phyloP scores from a whole-genome alignment of 2,888 invertebrate genomes.

The Pseudolycoriella hygida region DNA sequence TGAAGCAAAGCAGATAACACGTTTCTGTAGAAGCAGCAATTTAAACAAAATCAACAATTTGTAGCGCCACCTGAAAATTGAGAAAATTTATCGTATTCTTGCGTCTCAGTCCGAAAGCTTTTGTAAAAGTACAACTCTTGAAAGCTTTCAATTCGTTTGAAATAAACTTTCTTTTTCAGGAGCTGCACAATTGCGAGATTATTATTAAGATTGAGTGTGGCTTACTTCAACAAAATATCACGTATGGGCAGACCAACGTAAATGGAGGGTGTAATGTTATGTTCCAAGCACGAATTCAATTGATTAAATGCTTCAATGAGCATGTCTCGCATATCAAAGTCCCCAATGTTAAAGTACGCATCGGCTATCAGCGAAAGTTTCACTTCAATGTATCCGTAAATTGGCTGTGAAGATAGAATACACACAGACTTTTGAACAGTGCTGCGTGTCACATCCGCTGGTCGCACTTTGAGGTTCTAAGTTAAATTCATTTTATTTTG shows the following conservation, averaged over 20 bases:
- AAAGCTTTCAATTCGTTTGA: too few relatives aligned
- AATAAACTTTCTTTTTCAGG: too few relatives aligned
- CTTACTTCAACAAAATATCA: constrained; percentile 16
- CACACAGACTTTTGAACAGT: constrained; percentile 98
- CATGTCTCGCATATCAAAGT: constrained; percentile 73
- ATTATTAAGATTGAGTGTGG: too few relatives aligned
- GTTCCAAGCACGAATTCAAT: constrained; percentile 55
- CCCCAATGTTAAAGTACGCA: constrained; percentile 92
- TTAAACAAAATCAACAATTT: constrained; percentile 87
- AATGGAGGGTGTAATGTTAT: constrained; percentile 13
- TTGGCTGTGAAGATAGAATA: constrained; percentile 73
- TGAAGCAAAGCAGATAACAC: constrained; percentile 81
- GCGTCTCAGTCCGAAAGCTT: too few relatives aligned
- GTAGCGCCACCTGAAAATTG: constrained; percentile 51
- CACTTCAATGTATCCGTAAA: constrained; percentile 88
- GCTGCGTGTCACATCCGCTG: constrained; percentile 89
- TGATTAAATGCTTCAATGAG: constrained; percentile 85
- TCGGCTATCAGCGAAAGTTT: constrained; percentile 92
- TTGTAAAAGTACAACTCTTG: too few relatives aligned
- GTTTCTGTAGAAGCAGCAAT: constrained; percentile 69
- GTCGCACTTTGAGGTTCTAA: constrained; percentile 77
- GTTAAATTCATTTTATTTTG: constrained; percentile 14
- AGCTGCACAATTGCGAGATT: too few relatives aligned
- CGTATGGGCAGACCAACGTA: constrained; percentile 26
- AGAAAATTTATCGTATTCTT: too few relatives aligned